phyloP scores from a whole-genome alignment of 2,113 vertebrate species.

The Gasterosteus nipponicus region DNA sequence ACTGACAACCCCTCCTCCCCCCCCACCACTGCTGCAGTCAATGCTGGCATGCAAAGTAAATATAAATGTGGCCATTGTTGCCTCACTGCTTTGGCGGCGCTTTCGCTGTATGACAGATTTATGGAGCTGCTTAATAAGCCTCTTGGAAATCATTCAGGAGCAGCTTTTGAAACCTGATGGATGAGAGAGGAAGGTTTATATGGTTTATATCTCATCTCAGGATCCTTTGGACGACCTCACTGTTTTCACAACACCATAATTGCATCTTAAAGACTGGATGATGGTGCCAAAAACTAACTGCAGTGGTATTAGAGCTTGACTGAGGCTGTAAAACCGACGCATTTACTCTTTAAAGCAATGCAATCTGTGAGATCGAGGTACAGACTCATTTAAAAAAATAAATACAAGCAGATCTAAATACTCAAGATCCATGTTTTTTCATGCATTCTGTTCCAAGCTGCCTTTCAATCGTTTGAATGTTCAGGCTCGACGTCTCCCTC shows the following conservation, averaged over 20 bases:
- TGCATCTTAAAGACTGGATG: slow-evolving; percentile 33
- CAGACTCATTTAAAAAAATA: not conserved
- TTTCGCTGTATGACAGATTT: slow-evolving; percentile 63
- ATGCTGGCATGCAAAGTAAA: slow-evolving; percentile 3
- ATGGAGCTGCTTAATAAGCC: slow-evolving; percentile 59
- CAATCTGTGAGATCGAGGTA: not conserved
- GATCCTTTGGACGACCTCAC: slow-evolving; percentile 44
- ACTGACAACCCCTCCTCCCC: not conserved
- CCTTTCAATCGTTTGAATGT: too few species aligned
- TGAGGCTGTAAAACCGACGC: not conserved
- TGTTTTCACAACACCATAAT: slow-evolving; percentile 24
- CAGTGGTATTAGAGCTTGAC: not conserved
- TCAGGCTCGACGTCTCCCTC: too few species aligned
- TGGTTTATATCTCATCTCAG: slow-evolving; percentile 32
- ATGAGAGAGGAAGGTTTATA: slow-evolving; percentile 8
- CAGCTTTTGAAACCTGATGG: slow-evolving; percentile 49
- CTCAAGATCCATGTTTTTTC: not conserved
- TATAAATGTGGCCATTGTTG: slow-evolving; percentile 42
- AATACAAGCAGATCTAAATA: not conserved
- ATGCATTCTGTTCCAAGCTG: not conserved
- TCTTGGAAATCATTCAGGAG: slow-evolving; percentile 66
- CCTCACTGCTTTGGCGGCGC: slow-evolving; percentile 25
- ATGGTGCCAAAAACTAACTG: slow-evolving; percentile 4
- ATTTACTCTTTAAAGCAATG: not conserved
- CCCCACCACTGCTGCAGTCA: not conserved